Conservation (phyloP, 2,797 vertebrate genomes). For the Clarias laeviceps region DNA sequence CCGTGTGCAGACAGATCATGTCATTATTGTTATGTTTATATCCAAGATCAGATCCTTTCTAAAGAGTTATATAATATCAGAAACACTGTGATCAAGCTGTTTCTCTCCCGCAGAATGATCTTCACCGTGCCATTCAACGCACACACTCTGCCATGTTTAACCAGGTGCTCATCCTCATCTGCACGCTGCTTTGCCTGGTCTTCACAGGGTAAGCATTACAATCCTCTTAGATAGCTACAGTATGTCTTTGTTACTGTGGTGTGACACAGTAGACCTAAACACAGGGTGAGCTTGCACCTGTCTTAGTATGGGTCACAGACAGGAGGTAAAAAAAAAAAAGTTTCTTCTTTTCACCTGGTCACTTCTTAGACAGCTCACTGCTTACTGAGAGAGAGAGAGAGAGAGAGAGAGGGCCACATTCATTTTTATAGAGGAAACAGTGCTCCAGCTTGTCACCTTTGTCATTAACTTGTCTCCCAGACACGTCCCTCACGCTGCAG, state of each 20-base stretch:
- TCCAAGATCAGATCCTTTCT: background rate
- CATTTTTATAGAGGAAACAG: background rate
- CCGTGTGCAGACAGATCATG: background rate
- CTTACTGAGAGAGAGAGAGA: background rate
- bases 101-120: conserved; percentile 75
- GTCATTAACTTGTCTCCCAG: conserved; percentile 18
- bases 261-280: background rate
- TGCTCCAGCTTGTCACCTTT: background rate
- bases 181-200: conserved; percentile 83
- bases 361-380: background rate
- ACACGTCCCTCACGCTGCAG: background rate
- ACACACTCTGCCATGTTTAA: conserved; percentile 88
- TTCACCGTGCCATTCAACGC: conserved; percentile 85
- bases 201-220: conserved; percentile 78
- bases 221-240: background rate
- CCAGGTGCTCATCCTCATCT: conserved; percentile 86
- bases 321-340: background rate
- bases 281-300: background rate
- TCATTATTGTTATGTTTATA: background rate
- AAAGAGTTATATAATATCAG: background rate
- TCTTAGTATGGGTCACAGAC: background rate
- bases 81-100: background rate
- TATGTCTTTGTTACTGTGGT: background rate
- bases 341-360: background rate
- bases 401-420: background rate